Conservation (phyloP, 1,140 invertebrate species). For the Adelges cooleyi region DNA sequence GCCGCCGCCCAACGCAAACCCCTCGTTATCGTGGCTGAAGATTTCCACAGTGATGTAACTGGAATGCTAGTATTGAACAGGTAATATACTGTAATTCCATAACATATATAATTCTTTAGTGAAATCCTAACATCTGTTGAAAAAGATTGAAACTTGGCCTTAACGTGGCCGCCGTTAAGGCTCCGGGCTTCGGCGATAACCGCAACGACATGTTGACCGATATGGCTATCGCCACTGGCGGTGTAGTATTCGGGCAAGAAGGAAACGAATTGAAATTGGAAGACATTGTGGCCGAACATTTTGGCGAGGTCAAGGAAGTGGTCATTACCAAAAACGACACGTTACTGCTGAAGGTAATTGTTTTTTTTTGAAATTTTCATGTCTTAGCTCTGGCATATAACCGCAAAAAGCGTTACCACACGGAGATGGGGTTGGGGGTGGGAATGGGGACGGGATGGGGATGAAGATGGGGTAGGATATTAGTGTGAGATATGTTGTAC, state of each 20-base stretch:
- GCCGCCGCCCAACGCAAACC: constrained; percentile 91
- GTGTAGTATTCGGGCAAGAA: constrained; percentile 96
- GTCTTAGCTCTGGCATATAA: too few relatives aligned
- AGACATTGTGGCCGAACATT: constrained; percentile 77
- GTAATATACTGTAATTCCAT: too few relatives aligned
- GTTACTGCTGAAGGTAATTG: constrained; percentile 67
- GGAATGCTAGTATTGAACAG: constrained; percentile 96
- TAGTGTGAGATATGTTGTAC: constrained; percentile 14
- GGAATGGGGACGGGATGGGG: too few relatives aligned
- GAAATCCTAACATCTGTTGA: too few relatives aligned
- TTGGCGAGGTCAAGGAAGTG: constrained; percentile 91
- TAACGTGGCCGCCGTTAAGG: constrained; percentile 96
- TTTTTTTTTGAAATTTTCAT: background rate
- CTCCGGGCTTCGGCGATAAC: constrained; percentile 98
- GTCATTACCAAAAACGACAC: constrained; percentile 98
- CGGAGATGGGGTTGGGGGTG: too few relatives aligned
- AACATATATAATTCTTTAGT: too few relatives aligned
- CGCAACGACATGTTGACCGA: constrained; percentile 93
- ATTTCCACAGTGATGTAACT: constrained; percentile 97
- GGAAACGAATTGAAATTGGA: constrained; percentile 91
- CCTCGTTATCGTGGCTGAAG: constrained; percentile 94
- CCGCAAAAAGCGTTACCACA: too few relatives aligned
- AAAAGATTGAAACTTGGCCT: constrained; percentile 85
- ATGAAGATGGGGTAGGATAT: too few relatives aligned
- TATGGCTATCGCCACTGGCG: constrained; percentile 95